Percentiles rank a stretch among this genome's conserved stretches.
phyloP scores from a whole-genome alignment of 1,140 invertebrate species.

The Spodoptera frugiperda region DNA sequence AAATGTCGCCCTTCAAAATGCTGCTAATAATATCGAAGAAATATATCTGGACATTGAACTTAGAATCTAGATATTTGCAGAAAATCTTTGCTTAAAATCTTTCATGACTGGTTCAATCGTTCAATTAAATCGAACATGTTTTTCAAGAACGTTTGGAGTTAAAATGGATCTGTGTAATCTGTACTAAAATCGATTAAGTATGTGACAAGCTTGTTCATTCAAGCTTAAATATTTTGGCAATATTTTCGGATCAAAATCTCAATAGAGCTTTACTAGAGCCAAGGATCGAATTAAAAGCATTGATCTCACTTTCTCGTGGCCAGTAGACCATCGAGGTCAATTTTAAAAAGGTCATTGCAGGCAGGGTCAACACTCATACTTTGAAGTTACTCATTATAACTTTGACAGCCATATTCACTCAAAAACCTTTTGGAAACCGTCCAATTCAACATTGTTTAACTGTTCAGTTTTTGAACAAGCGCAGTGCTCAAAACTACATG shows the following conservation, averaged over 20 bases:
- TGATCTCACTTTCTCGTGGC: too few relatives aligned
- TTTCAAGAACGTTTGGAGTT: too few relatives aligned
- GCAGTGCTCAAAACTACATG: conserved; percentile 10
- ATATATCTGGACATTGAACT: conserved; percentile 40
- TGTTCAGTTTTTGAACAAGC: neutral
- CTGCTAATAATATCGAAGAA: conserved; percentile 30
- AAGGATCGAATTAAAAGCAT: too few relatives aligned
- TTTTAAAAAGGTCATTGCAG: conserved; percentile 2
- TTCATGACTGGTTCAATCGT: neutral
- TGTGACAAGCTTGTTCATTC: neutral
- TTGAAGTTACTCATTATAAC: conserved; percentile 33
- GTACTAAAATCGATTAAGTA: neutral
- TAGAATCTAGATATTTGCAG: neutral
- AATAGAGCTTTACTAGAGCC: too few relatives aligned
- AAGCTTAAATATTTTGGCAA: too few relatives aligned
- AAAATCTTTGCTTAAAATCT: neutral
- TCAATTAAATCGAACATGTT: too few relatives aligned
- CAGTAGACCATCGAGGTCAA: neutral
- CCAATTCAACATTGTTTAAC: conserved; percentile 11
- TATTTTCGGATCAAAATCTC: too few relatives aligned
- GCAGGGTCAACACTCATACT: conserved; percentile 7
- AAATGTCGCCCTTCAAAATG: conserved; percentile 39
- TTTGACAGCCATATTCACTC: conserved; percentile 25
- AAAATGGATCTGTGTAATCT: neutral
- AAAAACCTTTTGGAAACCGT: conserved; percentile 25